Conservation (phyloP, 2,888 invertebrate genomes). For the Dendrolimus houi region DNA sequence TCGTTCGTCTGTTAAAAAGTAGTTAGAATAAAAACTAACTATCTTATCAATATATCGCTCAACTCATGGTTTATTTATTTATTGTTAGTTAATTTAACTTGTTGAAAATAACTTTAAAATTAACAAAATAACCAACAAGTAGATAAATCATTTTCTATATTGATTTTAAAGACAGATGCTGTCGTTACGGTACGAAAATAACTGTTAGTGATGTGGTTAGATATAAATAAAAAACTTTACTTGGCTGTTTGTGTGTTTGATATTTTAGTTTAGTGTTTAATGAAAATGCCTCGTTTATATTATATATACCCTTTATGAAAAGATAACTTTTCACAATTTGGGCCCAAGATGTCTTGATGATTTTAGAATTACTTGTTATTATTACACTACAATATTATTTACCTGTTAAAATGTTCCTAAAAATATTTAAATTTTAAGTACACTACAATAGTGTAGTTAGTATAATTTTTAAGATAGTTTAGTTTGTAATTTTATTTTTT, state of each 20-base stretch:
- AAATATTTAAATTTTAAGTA: no score
- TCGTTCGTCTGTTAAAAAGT: background rate
- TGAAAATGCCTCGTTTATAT: no score
- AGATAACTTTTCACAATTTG: no score
- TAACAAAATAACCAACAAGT: slow-evolving; percentile 21
- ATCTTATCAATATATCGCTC: background rate
- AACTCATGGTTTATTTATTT: background rate
- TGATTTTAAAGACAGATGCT: slow-evolving; percentile 8
- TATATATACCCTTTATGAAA: no score
- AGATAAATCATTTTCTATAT: slow-evolving; percentile 14
- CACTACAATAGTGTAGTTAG: no score
- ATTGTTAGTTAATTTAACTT: background rate
- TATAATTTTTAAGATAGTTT: no score
- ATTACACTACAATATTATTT: background rate
- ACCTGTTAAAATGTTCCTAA: background rate
- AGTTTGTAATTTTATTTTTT: no score
- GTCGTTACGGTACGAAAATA: slow-evolving; percentile 1
- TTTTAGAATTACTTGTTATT: no score
- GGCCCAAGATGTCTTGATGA: no score
- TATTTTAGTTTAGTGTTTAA: no score
- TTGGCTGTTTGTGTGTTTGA: background rate
- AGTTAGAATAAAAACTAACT: background rate
- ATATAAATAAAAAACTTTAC: background rate
- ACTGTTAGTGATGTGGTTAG: background rate
- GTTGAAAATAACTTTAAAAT: background rate